A percentile compares a stretch with the other conserved stretches of the same genome.
phyloP scores from a whole-genome alignment of 2,888 invertebrate species.

The Macropis europaea region DNA sequence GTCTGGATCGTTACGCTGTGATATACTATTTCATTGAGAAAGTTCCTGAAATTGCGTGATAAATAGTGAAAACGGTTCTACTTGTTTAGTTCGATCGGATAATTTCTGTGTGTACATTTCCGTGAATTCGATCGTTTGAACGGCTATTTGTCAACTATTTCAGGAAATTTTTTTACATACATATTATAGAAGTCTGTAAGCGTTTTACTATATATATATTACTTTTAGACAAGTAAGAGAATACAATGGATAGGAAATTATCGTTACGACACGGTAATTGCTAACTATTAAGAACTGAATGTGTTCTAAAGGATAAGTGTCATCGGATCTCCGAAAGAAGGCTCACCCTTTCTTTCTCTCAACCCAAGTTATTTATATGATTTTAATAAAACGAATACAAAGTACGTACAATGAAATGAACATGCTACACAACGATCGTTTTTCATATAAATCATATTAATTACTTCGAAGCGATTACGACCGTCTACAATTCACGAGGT shows the following conservation, averaged over 20 bases:
- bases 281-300: slow-evolving; percentile 46
- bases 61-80: slow-evolving; percentile 45
- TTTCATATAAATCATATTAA: slow-evolving; percentile 12
- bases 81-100: slow-evolving; percentile 17
- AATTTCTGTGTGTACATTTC: slow-evolving; percentile 47
- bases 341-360: slow-evolving; percentile 1
- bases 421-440: slow-evolving; percentile 30
- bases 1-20: slow-evolving; percentile 64
- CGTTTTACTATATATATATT: slow-evolving; percentile 59
- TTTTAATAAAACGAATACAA: slow-evolving; percentile 27
- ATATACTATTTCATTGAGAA: slow-evolving; percentile 58
- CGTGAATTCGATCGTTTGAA: slow-evolving; percentile 11
- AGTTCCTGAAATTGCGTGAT: slow-evolving; percentile 60
- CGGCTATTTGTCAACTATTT: slow-evolving; percentile 54
- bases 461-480: slow-evolving; percentile 1
- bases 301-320: slow-evolving; percentile 45
- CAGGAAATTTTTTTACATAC: slow-evolving; percentile 55
- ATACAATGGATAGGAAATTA: slow-evolving; percentile 38
- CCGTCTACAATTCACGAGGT: not conserved
- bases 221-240: slow-evolving; percentile 50
- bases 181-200: slow-evolving; percentile 58
- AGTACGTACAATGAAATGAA: slow-evolving; percentile 28
- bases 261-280: slow-evolving; percentile 38
- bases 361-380: slow-evolving; percentile 44
- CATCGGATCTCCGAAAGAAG: slow-evolving; percentile 21